phyloP scores from a whole-genome alignment of 1,140 invertebrate genomes.

The Lepidurus arcticus region DNA sequence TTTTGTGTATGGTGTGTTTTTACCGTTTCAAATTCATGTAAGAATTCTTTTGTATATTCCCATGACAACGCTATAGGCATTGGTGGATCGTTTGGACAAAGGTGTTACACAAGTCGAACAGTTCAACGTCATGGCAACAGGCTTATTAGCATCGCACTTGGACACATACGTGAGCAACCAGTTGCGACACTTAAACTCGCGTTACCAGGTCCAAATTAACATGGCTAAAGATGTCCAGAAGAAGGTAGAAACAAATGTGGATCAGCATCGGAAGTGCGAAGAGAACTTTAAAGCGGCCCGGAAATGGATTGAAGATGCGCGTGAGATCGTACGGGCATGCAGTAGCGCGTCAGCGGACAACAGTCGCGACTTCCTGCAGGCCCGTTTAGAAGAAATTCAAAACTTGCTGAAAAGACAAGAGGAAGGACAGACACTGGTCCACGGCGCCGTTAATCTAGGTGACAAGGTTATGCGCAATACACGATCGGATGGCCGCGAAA shows the following conservation, averaged over 20 bases:
- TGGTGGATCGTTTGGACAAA: constrained; percentile 54
- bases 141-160: constrained; percentile 71
- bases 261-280: constrained; percentile 80
- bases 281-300: constrained; percentile 70
- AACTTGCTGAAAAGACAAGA: constrained; percentile 76
- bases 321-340: constrained; percentile 71
- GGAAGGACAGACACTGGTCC: constrained; percentile 82
- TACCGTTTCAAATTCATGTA: not conserved
- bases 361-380: constrained; percentile 75
- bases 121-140: constrained; percentile 69
- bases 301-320: constrained; percentile 81
- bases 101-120: constrained; percentile 79
- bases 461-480: constrained; percentile 86
- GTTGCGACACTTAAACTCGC: constrained; percentile 77
- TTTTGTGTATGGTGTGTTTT: not conserved
- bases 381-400: constrained; percentile 66
- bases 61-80: constrained; percentile 60
- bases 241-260: constrained; percentile 82
- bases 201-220: constrained; percentile 79
- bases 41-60: constrained; percentile 36
- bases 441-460: constrained; percentile 82
- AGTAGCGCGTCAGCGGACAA: constrained; percentile 69
- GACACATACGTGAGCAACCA: constrained; percentile 89
- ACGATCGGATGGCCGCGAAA: constrained; percentile 79
- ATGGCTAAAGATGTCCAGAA: constrained; percentile 87